A percentile compares a stretch with the other conserved stretches of the same genome.
Conservation (phyloP, 35 echinoderm and acorn worm species). For the Lytechinus variegatus region DNA sequence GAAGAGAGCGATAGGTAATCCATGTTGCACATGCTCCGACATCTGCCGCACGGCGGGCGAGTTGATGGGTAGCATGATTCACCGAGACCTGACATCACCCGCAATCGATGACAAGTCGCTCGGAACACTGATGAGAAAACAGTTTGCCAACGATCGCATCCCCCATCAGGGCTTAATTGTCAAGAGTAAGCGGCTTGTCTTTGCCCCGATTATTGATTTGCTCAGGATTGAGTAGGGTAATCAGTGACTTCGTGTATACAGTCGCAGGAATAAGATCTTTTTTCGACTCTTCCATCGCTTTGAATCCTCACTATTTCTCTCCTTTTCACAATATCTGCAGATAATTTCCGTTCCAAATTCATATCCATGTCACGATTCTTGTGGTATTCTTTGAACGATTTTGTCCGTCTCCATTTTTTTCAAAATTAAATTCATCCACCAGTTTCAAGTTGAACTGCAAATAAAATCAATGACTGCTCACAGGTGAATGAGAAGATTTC, state of each 20-base stretch:
- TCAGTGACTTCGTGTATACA: not conserved
- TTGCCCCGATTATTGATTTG: not conserved
- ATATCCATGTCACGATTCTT: not conserved
- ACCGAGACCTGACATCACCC: not conserved
- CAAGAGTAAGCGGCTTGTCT: constrained; percentile 1
- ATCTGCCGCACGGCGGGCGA: not conserved
- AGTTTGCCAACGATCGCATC: constrained; percentile 8
- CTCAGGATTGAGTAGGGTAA: not conserved
- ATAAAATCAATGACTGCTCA: not conserved
- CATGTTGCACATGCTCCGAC: not conserved
- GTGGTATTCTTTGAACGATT: not conserved
- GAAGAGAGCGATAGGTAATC: not conserved
- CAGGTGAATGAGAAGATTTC: not conserved
- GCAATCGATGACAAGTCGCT: constrained; percentile 9
- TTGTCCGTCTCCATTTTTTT: not conserved
- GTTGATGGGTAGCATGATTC: not conserved
- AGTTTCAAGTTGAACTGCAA: not conserved
- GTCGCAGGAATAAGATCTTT: not conserved
- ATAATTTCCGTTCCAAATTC: not conserved
- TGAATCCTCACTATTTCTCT: not conserved
- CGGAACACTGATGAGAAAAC: not conserved
- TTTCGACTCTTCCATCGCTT: not conserved
- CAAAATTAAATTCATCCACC: not conserved
- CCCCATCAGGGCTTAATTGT: not conserved
- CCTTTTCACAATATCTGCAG: not conserved